Conservation (phyloP, 1,140 invertebrate species). For the Himalopsyche phryganea region DNA sequence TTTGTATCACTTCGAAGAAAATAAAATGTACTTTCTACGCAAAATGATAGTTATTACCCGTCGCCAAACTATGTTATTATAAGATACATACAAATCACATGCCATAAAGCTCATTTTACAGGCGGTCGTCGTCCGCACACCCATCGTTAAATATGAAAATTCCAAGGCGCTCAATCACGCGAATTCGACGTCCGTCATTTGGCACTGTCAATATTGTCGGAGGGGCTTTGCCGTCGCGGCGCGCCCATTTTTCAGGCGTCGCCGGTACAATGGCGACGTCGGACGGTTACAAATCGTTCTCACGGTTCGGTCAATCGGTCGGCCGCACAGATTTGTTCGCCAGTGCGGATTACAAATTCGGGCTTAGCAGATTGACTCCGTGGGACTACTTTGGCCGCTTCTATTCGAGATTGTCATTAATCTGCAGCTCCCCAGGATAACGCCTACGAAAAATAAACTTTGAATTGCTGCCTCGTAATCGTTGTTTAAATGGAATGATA, state of each 20-base stretch:
- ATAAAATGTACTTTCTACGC: too few species aligned
- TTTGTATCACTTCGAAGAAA: too few species aligned
- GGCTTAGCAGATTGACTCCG: not conserved
- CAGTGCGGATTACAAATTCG: slow-evolving; percentile 6
- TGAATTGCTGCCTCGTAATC: too few species aligned
- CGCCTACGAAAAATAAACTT: not conserved
- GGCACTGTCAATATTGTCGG: too few species aligned
- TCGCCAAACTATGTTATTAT: too few species aligned
- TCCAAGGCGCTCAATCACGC: not conserved
- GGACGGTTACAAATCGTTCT: slow-evolving; percentile 28
- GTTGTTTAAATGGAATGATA: too few species aligned
- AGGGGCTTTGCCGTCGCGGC: not conserved
- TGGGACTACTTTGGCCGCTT: not conserved
- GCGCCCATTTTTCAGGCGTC: slow-evolving; percentile 29
- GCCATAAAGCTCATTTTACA: too few species aligned
- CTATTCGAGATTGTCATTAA: not conserved
- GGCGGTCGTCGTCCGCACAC: too few species aligned
- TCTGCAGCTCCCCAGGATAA: not conserved
- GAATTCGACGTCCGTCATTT: not conserved
- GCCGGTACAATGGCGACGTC: slow-evolving; percentile 17
- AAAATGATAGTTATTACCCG: too few species aligned
- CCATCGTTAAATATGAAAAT: slow-evolving; percentile 2
- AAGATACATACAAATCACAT: too few species aligned
- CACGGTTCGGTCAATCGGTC: slow-evolving; percentile 29
- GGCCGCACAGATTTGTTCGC: slow-evolving; percentile 3